A percentile compares a stretch with the other conserved stretches of the same genome.
Evolutionary conservation across 2,888 invertebrate genomes (phyloP).

Genomic region (Sinelater perroti): DNA sequence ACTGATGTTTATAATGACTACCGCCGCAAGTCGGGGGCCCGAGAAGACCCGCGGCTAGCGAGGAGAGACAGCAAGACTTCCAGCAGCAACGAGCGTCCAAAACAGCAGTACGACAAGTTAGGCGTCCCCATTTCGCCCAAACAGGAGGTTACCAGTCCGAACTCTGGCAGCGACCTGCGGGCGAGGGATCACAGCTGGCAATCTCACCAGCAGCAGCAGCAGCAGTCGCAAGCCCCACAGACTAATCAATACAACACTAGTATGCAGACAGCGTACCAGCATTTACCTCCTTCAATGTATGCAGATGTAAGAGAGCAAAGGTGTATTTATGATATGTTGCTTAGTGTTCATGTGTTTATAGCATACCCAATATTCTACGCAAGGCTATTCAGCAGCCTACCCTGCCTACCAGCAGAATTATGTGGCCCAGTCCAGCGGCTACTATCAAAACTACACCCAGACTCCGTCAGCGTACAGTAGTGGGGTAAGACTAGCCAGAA

Average conservation of each 20-base stretch:
- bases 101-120: slow-evolving; percentile 32
- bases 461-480: slow-evolving; percentile 33
- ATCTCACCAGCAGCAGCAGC: slow-evolving; percentile 30
- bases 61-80: slow-evolving; percentile 37
- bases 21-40: slow-evolving; percentile 30
- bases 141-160: slow-evolving; percentile 21
- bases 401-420: slow-evolving; percentile 40
- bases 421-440: slow-evolving; percentile 21
- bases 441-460: slow-evolving; percentile 42
- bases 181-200: slow-evolving; percentile 36
- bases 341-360: slow-evolving; percentile 16
- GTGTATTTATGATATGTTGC: neutral
- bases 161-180: slow-evolving; percentile 26
- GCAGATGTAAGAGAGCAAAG: slow-evolving; percentile 35
- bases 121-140: slow-evolving; percentile 33
- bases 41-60: slow-evolving; percentile 43
- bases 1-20: slow-evolving; percentile 35
- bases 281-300: slow-evolving; percentile 41
- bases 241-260: slow-evolving; percentile 32
- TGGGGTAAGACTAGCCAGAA: slow-evolving; percentile 39
- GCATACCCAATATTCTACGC: slow-evolving; percentile 41
- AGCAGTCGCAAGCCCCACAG: no score
- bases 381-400: slow-evolving; percentile 39
- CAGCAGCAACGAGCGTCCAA: slow-evolving; percentile 19
- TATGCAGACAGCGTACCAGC: slow-evolving; percentile 43